These are phyloP conservation scores for Apodemus agrarius DNA, from an alignment of 2,797 vertebrate genomes.

Conservation along the genomic window DNA sequence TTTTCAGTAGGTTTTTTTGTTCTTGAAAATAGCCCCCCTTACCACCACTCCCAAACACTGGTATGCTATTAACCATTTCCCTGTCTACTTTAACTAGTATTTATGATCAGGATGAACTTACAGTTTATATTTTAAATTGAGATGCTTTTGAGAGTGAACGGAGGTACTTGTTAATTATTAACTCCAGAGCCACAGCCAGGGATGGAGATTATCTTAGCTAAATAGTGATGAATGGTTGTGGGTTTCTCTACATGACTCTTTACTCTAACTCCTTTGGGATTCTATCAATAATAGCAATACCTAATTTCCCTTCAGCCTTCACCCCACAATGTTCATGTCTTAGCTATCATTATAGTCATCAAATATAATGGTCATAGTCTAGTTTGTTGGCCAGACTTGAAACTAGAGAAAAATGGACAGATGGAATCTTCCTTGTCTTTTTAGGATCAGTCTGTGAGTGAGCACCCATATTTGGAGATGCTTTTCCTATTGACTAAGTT, in stretches of 20 bases:
- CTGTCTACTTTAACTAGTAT: not conserved
- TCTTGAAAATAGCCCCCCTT: not conserved
- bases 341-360: not conserved
- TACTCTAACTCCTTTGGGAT: not conserved
- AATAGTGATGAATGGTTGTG: not conserved
- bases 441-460: not conserved
- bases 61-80: not conserved
- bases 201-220: not conserved
- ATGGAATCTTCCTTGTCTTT: not conserved
- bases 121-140: conserved; percentile 20
- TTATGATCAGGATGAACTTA: not conserved
- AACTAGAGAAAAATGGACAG: not conserved
- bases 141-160: not conserved
- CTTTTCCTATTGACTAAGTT: not conserved
- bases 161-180: not conserved
- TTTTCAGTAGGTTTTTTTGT: not conserved
- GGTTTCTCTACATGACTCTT: not conserved
- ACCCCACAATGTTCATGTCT: not conserved
- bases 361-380: not conserved
- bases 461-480: not conserved
- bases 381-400: not conserved
- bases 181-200: not conserved
- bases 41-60: not conserved
- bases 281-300: not conserved
- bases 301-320: not conserved